A percentile compares a stretch with the other conserved stretches of the same genome.
Conservation (phyloP, 1,140 invertebrate genomes). For the Drosophila repletoides region DNA sequence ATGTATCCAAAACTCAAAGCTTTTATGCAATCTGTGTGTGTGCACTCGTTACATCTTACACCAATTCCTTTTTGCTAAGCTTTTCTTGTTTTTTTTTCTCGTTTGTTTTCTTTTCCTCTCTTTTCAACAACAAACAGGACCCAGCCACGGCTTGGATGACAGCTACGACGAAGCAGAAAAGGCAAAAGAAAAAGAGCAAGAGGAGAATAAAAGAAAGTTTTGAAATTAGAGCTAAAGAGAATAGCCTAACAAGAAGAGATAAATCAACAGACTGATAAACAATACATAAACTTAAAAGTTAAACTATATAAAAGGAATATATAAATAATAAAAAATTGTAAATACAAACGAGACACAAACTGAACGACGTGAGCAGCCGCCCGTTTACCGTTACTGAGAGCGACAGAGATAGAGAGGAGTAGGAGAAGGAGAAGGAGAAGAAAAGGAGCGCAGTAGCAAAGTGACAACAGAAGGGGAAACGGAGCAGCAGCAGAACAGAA, state of each 20-base stretch:
- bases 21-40: neutral
- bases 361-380: slow-evolving; percentile 48
- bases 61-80: slow-evolving; percentile 14
- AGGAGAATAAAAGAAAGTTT: slow-evolving; percentile 53
- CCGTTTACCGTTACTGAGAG: slow-evolving; percentile 22
- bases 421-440: slow-evolving; percentile 6
- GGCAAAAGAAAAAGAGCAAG: slow-evolving; percentile 30
- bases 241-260: slow-evolving; percentile 73
- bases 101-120: slow-evolving; percentile 33
- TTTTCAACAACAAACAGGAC: slow-evolving; percentile 50
- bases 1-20: too few species aligned
- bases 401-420: neutral
- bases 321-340: slow-evolving; percentile 75
- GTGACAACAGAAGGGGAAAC: slow-evolving; percentile 30
- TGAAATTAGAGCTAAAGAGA: slow-evolving; percentile 65
- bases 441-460: slow-evolving; percentile 1
- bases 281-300: slow-evolving; percentile 76
- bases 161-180: slow-evolving; percentile 26
- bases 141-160: slow-evolving; percentile 57
- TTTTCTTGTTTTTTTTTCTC: slow-evolving; percentile 16
- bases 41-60: neutral
- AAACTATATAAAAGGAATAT: slow-evolving; percentile 72
- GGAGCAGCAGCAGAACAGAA: slow-evolving; percentile 35
- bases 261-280: slow-evolving; percentile 82
- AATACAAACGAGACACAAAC: slow-evolving; percentile 63